A percentile compares a stretch with the other conserved stretches of the same genome.
Evolutionary conservation across 1,140 invertebrate species (phyloP).

Genomic region (Hyphantria cunea): DNA sequence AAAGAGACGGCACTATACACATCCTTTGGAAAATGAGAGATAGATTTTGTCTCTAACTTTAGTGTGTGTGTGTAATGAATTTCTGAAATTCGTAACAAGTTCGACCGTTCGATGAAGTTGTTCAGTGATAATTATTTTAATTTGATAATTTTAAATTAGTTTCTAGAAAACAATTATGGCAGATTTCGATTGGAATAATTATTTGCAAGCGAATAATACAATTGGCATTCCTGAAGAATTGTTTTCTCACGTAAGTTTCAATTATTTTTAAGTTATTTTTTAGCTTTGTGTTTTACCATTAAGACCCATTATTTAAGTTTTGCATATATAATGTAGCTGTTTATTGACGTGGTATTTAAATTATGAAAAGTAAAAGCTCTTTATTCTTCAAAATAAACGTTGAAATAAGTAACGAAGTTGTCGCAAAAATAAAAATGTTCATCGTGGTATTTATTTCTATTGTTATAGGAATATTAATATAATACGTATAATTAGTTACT

Average conservation of each 20-base stretch:
- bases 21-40: constrained; percentile 29
- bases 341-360: neutral
- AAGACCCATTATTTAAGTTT: neutral
- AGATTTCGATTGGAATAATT: constrained; percentile 74
- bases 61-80: constrained; percentile 39
- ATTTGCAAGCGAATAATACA: constrained; percentile 68
- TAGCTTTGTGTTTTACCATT: constrained; percentile 6
- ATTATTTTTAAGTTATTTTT: constrained; percentile 27
- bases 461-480: too few relatives aligned
- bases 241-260: constrained; percentile 75
- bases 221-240: constrained; percentile 73
- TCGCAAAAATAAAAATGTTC: too few relatives aligned
- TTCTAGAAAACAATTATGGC: constrained; percentile 29
- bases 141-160: constrained; percentile 35
- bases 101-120: constrained; percentile 43
- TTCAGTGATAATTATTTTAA: constrained; percentile 38
- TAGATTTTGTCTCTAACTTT: constrained; percentile 27
- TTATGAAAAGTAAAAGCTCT: too few relatives aligned
- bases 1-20: constrained; percentile 27
- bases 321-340: neutral
- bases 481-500: neutral
- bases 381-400: too few relatives aligned
- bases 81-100: constrained; percentile 50
- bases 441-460: too few relatives aligned
- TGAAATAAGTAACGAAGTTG: too few relatives aligned